Evolutionary conservation across 1,140 invertebrate genomes (phyloP), one percentile per base, ranked within the genome.

Genomic region (Temnothorax longispinosus): DNA sequence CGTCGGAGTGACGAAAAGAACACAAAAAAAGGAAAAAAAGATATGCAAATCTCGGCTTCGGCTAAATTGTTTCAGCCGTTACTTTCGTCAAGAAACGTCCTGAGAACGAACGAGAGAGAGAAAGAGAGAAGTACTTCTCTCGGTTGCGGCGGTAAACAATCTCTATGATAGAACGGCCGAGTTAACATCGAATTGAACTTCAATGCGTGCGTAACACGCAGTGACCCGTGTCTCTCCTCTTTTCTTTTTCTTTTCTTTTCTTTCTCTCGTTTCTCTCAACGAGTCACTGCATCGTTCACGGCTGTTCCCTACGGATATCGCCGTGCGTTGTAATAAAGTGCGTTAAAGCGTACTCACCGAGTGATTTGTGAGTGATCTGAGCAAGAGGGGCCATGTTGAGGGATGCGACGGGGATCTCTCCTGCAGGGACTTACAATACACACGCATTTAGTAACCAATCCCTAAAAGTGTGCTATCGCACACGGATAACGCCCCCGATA

Each of bases 361-460:
- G 96, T 50, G 41, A 47, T 91, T 96, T 95, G 91, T 96, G 96
- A 91, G 96, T 96, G 93, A 97, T 96, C 95, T 97, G 96, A 93
- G 96, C 96, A 96, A 97, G 96, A 96, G 97, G 96, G 93, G 96
- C 96, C 94, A 96, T 96, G 95, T 96, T 96, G 92, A 96, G 95
- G 94, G 96, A 96, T 95, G 96, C 95, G 94, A 96, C 96, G 95
- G 96, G 96, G 96, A 96, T 96, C 96, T 96, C 93, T 94, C 95
- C 95, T 95, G 94, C 93, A 93, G 94, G 94, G 94, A 93, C 94
- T 95, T 95, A 95, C 94, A 95, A 95, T 94, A 95, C 93, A 94
- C 93, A 94, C 94, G 93, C 91, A 95, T 96, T 95, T 96, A 95
- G 96, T 96, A 95, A 95, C 94, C 94, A 93, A 94, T 92, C 94